Conservation (phyloP, 1,140 invertebrate species). For the Conus ventricosus region DNA sequence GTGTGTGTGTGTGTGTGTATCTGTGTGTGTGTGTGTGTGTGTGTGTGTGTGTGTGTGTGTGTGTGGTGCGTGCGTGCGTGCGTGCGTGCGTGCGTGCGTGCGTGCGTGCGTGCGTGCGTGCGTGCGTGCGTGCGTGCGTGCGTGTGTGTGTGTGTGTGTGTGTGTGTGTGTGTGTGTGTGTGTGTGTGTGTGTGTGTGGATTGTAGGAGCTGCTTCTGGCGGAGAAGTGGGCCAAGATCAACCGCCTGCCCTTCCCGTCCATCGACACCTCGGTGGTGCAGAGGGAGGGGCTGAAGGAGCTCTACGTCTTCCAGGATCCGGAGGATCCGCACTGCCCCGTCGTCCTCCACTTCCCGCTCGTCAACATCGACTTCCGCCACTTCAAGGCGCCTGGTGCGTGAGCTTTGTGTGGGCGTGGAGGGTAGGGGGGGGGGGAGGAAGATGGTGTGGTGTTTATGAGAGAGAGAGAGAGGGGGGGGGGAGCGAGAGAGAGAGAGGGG, state of each 20-base stretch:
- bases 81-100: too few relatives aligned
- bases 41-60: too few relatives aligned
- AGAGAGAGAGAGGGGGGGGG: not conserved
- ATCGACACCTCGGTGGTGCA: conserved; percentile 72
- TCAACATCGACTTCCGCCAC: conserved; percentile 74
- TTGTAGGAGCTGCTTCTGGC: conserved; percentile 75
- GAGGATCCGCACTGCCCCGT: conserved; percentile 74
- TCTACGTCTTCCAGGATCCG: conserved; percentile 76
- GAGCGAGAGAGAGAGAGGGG: not conserved
- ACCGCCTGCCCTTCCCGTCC: conserved; percentile 75
- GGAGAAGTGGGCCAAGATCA: conserved; percentile 76
- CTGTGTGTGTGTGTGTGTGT: too few relatives aligned
- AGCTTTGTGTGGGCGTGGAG: not conserved
- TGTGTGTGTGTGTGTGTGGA: too few relatives aligned
- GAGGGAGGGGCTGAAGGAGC: conserved; percentile 74
- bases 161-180: too few relatives aligned
- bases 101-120: too few relatives aligned
- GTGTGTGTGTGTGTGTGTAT: too few relatives aligned
- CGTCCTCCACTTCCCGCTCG: conserved; percentile 76
- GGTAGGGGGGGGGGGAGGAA: not conserved
- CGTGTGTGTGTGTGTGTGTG: not conserved
- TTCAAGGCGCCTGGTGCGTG: conserved; percentile 73
- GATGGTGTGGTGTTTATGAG: too few relatives aligned
- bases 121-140: not conserved
- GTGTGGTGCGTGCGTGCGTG: too few relatives aligned